Percentiles rank a stretch among this genome's conserved stretches.
Conservation (phyloP, 2,888 invertebrate genomes). For the Mystacides longicornis region DNA sequence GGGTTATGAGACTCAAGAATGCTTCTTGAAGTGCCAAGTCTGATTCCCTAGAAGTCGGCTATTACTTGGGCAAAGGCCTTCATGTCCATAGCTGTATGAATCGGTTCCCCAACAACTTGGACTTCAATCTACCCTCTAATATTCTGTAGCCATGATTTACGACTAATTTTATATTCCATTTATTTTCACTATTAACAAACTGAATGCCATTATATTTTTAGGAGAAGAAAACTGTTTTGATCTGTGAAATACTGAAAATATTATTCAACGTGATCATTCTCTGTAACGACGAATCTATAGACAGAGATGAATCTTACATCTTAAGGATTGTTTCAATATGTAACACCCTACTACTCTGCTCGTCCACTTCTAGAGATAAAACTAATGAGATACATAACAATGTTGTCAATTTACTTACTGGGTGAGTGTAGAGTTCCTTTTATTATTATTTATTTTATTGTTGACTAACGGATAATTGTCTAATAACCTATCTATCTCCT, state of each 20-base stretch:
- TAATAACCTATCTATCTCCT: neutral
- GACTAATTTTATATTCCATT: no score
- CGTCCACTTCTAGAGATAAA: conserved; percentile 50
- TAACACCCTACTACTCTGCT: conserved; percentile 58
- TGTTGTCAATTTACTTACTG: conserved; percentile 74
- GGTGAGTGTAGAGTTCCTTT: conserved; percentile 31
- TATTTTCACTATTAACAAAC: no score
- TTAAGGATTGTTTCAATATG: conserved; percentile 65
- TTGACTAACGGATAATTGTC: neutral
- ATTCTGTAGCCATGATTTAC: no score
- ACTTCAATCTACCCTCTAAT: no score
- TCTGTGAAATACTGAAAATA: conserved; percentile 69
- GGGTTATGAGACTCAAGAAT: no score
- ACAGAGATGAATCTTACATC: conserved; percentile 65
- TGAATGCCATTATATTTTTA: conserved; percentile 29
- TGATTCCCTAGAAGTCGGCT: no score
- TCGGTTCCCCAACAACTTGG: no score
- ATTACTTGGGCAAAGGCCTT: no score
- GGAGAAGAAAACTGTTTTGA: conserved; percentile 55
- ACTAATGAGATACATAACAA: conserved; percentile 67
- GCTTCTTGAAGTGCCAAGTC: no score
- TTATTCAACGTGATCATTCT: conserved; percentile 68
- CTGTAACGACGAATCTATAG: conserved; percentile 40
- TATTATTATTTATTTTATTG: neutral
- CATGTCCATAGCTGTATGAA: no score